These are phyloP conservation scores for Clamator glandarius DNA, from an alignment of 2,797 vertebrate species.

Conservation along the genomic window DNA sequence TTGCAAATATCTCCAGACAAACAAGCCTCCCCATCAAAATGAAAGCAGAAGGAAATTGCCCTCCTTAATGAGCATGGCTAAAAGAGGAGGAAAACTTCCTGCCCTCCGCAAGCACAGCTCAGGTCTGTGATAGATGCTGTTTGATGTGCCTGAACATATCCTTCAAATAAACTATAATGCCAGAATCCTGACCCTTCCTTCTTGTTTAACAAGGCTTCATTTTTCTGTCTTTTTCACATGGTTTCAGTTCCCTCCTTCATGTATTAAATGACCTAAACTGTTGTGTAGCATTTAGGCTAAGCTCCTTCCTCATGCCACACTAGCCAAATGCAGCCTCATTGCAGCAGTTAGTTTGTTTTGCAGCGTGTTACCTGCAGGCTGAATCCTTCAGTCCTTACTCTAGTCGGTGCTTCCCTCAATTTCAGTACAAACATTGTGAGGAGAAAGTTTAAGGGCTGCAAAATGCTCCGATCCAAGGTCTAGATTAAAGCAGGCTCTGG, in stretches of 20 bases:
- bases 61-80: neutral
- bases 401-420: neutral
- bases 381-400: neutral
- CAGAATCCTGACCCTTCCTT: neutral
- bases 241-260: neutral
- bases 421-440: neutral
- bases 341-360: neutral
- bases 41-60: slow-evolving; percentile 43
- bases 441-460: neutral
- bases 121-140: neutral
- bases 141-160: slow-evolving; percentile 29
- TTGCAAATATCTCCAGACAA: slow-evolving; percentile 25
- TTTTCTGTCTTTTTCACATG: neutral
- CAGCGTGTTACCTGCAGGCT: fast-evolving
- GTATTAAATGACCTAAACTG: neutral
- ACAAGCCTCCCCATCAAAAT: neutral
- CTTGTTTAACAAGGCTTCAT: neutral
- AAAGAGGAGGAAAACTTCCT: slow-evolving; percentile 21
- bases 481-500: neutral
- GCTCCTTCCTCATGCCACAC: neutral
- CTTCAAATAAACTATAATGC: slow-evolving; percentile 24
- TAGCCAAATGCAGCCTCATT: neutral
- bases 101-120: neutral
- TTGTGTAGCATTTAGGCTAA: neutral
- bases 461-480: neutral